phyloP scores from a whole-genome alignment of 2,888 invertebrate species.

The Atethmia centrago region DNA sequence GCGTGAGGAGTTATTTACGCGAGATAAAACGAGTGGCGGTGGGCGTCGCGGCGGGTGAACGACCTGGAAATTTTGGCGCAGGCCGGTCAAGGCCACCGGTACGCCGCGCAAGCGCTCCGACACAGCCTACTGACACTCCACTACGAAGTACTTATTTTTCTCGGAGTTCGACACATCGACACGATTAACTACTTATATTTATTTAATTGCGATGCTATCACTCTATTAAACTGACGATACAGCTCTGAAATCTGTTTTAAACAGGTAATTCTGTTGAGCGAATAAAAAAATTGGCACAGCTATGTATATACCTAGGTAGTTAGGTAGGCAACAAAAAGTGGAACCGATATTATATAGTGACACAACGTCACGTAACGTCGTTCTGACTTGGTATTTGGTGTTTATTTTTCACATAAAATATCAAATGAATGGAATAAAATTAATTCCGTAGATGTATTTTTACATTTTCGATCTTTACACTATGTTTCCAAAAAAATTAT shows the following conservation, averaged over 20 bases:
- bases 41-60: slow-evolving; percentile 87
- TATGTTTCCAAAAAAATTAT: neutral
- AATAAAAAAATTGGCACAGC: slow-evolving; percentile 54
- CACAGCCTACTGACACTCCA: slow-evolving; percentile 65
- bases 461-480: neutral
- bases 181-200: slow-evolving; percentile 13
- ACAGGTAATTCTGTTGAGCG: slow-evolving; percentile 5
- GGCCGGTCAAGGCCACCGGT: slow-evolving; percentile 89
- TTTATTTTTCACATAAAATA: slow-evolving; percentile 10
- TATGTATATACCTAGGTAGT: neutral
- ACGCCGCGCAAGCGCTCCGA: slow-evolving; percentile 79
- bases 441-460: neutral
- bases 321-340: slow-evolving; percentile 19
- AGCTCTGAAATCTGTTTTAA: slow-evolving; percentile 9
- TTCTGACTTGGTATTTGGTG: slow-evolving; percentile 26
- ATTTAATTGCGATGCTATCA: neutral
- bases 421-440: neutral
- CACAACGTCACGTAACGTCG: slow-evolving; percentile 20
- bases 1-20: slow-evolving; percentile 78
- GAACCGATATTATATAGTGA: slow-evolving; percentile 32
- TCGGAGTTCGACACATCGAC: slow-evolving; percentile 22
- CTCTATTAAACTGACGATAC: slow-evolving; percentile 6
- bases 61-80: slow-evolving; percentile 90
- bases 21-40: slow-evolving; percentile 88
- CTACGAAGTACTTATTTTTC: slow-evolving; percentile 17